A percentile compares a stretch with the other conserved stretches of the same genome.
These are phyloP conservation scores for Cyprinus carpio DNA, from an alignment of 2,113 vertebrate species.

Conservation along the genomic window DNA sequence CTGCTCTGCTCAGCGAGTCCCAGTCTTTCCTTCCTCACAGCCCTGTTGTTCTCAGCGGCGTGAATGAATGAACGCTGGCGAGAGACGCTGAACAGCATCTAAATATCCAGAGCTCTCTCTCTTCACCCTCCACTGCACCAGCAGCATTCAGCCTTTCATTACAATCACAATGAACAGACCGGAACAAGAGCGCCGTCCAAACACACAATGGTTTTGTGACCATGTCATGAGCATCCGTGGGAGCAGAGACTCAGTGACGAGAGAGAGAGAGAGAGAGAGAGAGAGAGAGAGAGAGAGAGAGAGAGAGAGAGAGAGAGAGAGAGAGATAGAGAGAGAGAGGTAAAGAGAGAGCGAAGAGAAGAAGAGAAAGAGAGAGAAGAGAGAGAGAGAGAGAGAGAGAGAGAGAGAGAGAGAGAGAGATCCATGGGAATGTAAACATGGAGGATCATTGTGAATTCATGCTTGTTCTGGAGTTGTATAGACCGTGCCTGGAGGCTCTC, in stretches of 20 bases:
- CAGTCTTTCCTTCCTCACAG: conserved; percentile 35
- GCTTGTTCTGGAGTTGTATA: too few species aligned
- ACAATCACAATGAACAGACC: conserved; percentile 85
- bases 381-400: too few species aligned
- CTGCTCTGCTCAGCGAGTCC: conserved; percentile 9
- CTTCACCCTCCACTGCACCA: conserved; percentile 67
- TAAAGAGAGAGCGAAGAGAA: too few species aligned
- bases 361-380: too few species aligned
- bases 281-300: too few species aligned
- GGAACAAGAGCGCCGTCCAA: conserved; percentile 73
- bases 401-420: not conserved
- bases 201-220: conserved; percentile 67
- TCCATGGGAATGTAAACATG: not conserved
- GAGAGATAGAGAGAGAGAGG: too few species aligned
- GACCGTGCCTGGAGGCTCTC: too few species aligned
- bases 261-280: not conserved
- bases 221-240: conserved; percentile 72
- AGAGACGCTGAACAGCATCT: conserved; percentile 86
- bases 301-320: too few species aligned
- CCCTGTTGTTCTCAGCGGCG: conserved; percentile 52
- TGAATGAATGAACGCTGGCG: conserved; percentile 81
- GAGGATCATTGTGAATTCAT: not conserved
- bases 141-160: conserved; percentile 84
- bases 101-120: conserved; percentile 81
- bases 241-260: conserved; percentile 62